These are phyloP conservation scores for Psephotus haematonotus DNA, from an alignment of 2,113 vertebrate genomes.

Conservation along the genomic window DNA sequence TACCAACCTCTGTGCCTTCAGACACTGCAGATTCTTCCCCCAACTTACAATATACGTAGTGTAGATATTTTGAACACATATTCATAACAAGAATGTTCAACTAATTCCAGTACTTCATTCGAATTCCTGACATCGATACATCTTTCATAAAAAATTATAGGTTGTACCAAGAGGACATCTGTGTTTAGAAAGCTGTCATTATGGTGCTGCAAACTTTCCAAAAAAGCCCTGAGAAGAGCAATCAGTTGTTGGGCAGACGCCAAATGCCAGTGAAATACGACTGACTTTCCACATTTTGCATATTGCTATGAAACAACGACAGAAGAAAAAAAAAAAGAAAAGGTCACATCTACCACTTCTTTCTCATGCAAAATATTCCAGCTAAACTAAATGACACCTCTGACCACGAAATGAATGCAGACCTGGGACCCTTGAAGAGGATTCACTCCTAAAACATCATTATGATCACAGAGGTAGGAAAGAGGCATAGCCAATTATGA, in stretches of 20 bases:
- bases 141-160: constrained; percentile 66
- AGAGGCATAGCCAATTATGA: not conserved
- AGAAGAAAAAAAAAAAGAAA: not conserved
- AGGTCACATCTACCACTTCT: not conserved
- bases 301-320: constrained; percentile 21
- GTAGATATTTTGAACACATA: constrained; percentile 36
- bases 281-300: constrained; percentile 54
- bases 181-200: constrained; percentile 71
- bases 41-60: not conserved
- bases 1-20: not conserved
- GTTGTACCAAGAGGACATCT: constrained; percentile 61
- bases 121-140: constrained; percentile 45
- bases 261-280: constrained; percentile 41
- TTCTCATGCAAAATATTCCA: not conserved
- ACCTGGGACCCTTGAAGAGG: fast-evolving
- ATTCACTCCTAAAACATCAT: not conserved
- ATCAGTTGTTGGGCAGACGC: constrained; percentile 43
- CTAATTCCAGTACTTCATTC: constrained; percentile 40
- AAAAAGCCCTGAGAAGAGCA: constrained; percentile 61
- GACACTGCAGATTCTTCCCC: not conserved
- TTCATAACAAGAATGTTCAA: constrained; percentile 28
- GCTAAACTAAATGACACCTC: not conserved
- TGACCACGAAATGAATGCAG: not conserved
- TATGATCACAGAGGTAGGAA: not conserved
- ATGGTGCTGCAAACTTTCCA: constrained; percentile 58